phyloP scores from a whole-genome alignment of 1,140 invertebrate genomes.

The Triops cancriformis region DNA sequence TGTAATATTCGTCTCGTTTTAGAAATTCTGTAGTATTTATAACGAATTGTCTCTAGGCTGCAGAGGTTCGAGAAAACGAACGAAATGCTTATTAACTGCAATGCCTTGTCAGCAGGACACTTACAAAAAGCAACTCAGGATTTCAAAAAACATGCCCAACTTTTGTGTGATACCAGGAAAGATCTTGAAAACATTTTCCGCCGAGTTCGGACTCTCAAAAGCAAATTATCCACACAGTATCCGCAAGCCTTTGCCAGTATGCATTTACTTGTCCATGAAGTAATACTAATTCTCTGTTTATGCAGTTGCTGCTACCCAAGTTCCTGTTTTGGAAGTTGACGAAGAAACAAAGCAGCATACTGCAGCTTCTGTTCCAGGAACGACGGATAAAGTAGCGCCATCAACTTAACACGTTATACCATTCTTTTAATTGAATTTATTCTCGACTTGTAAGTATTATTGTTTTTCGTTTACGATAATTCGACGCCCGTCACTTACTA shows the following conservation, averaged over 20 bases:
- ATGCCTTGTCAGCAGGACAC: constrained; percentile 69
- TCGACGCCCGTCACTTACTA: no score
- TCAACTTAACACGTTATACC: background rate
- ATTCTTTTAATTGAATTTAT: background rate
- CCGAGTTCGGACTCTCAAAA: constrained; percentile 59
- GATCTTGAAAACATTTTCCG: constrained; percentile 53
- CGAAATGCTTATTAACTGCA: constrained; percentile 93
- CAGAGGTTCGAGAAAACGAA: constrained; percentile 94
- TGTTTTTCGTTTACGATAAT: no score
- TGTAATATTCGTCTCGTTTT: constrained; percentile 27
- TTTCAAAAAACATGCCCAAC: constrained; percentile 78
- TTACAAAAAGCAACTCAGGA: constrained; percentile 70
- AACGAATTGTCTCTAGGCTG: constrained; percentile 55
- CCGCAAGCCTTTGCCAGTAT: constrained; percentile 67
- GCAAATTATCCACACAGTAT: constrained; percentile 72
- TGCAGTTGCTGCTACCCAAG: constrained; percentile 12
- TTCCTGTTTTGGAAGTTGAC: constrained; percentile 1
- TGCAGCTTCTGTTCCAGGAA: background rate
- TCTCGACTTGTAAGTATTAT: background rate
- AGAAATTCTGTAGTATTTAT: background rate
- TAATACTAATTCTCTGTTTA: background rate
- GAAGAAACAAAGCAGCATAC: background rate
- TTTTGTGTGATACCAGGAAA: constrained; percentile 57
- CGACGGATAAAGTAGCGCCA: background rate
- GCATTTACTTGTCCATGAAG: background rate